phyloP scores from a whole-genome alignment of 2,113 vertebrate genomes.

The Stegastes partitus region DNA sequence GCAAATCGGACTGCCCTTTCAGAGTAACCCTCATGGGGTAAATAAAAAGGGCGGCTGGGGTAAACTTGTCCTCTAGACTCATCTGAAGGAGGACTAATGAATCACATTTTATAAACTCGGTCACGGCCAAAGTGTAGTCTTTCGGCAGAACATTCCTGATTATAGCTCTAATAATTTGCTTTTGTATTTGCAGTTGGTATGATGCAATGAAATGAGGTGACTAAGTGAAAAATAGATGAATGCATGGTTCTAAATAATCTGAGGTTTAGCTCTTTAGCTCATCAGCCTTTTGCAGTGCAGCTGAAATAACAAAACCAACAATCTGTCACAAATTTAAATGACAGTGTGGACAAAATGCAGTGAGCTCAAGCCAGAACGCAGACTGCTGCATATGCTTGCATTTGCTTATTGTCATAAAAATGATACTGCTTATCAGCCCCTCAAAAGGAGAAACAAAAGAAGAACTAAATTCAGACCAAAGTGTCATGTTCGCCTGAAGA shows the following conservation, averaged over 20 bases:
- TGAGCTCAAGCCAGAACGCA: background rate
- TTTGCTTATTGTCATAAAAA: constrained; percentile 10
- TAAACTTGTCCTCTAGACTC: background rate
- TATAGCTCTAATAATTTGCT: too few species aligned
- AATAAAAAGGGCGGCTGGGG: background rate
- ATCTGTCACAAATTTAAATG: constrained; percentile 11
- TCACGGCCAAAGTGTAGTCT: background rate
- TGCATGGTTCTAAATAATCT: background rate
- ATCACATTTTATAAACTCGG: background rate
- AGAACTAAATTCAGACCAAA: constrained; percentile 45
- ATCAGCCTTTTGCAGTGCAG: background rate
- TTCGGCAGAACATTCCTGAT: too few species aligned
- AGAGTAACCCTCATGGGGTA: background rate
- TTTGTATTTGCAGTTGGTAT: too few species aligned
- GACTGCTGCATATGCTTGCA: constrained; percentile 9
- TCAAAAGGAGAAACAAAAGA: constrained; percentile 22
- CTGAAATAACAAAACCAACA: background rate
- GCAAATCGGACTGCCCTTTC: background rate
- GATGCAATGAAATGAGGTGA: too few species aligned
- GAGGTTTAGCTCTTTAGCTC: background rate
- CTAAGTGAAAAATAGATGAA: background rate
- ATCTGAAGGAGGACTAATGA: background rate
- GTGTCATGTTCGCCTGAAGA: constrained; percentile 40
- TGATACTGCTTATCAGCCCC: background rate
- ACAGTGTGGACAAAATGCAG: background rate